Percentiles rank a stretch among this genome's conserved stretches.
Conservation (phyloP, 2,888 invertebrate species). For the Apotomis capreana region DNA sequence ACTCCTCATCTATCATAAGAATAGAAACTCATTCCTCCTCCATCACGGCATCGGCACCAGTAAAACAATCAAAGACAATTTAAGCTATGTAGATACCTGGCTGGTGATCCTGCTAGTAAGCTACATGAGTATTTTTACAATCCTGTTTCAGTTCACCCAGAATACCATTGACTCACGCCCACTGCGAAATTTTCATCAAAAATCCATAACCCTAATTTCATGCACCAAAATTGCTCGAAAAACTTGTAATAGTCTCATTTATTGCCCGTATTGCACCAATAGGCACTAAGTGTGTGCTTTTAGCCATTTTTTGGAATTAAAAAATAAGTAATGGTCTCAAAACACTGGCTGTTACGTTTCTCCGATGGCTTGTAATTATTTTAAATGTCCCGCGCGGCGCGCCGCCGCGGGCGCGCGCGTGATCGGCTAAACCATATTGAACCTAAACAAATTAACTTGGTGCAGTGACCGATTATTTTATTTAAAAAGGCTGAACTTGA, state of each 20-base stretch:
- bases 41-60: no score
- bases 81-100: no score
- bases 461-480: conserved; percentile 32
- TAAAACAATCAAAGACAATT: no score
- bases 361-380: conserved; percentile 84
- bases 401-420: conserved; percentile 68
- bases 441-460: conserved; percentile 48
- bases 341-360: conserved; percentile 81
- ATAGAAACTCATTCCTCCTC: no score
- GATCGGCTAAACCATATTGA: conserved; percentile 77
- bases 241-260: conserved; percentile 68
- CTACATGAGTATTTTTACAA: no score
- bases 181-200: conserved; percentile 20
- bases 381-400: conserved; percentile 80
- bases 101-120: no score
- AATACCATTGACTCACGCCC: not conserved
- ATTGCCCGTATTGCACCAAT: conserved; percentile 67
- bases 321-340: conserved; percentile 83
- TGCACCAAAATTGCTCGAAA: conserved; percentile 55
- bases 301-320: conserved; percentile 78
- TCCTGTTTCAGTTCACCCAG: not conserved
- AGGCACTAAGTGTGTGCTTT: conserved; percentile 74
- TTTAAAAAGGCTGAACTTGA: conserved; percentile 25
- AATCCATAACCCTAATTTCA: conserved; percentile 49
- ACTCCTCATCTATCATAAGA: no score